Evolutionary conservation across 2,888 invertebrate species (phyloP).

Genomic region (Ligdia adustata): DNA sequence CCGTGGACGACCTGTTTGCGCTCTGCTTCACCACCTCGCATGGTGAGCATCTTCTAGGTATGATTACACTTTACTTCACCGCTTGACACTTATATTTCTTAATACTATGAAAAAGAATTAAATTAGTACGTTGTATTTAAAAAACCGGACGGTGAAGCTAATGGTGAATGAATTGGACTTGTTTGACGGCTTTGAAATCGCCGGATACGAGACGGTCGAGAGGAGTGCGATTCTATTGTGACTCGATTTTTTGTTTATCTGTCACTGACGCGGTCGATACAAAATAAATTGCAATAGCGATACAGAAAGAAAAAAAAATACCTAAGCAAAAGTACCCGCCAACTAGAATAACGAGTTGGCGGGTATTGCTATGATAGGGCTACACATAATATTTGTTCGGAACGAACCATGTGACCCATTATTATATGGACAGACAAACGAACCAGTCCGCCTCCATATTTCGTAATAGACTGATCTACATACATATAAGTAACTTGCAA

Average conservation of each 20-base stretch:
- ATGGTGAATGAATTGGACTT: slow-evolving; percentile 34
- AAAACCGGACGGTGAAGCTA: slow-evolving; percentile 31
- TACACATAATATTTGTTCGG: not conserved
- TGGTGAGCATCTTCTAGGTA: slow-evolving; percentile 72
- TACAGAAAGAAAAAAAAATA: no score
- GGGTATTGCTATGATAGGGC: no score
- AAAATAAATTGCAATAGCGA: no score
- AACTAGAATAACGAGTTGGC: no score
- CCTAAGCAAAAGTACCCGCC: no score
- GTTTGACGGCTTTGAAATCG: slow-evolving; percentile 36
- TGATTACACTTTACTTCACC: slow-evolving; percentile 8
- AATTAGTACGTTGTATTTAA: no score
- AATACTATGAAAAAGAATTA: no score
- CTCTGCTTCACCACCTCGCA: slow-evolving; percentile 88
- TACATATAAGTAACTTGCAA: no score
- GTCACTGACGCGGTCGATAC: no score
- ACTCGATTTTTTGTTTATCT: slow-evolving; percentile 3
- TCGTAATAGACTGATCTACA: no score
- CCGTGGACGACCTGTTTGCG: slow-evolving; percentile 90
- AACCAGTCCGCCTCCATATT: slow-evolving; percentile 3
- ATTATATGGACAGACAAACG: not conserved
- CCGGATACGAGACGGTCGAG: slow-evolving; percentile 30
- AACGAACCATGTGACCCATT: not conserved
- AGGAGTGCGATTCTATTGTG: slow-evolving; percentile 24
- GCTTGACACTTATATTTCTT: not conserved